Conservation (phyloP, 1,140 invertebrate genomes). For the Aphidius ervi region DNA sequence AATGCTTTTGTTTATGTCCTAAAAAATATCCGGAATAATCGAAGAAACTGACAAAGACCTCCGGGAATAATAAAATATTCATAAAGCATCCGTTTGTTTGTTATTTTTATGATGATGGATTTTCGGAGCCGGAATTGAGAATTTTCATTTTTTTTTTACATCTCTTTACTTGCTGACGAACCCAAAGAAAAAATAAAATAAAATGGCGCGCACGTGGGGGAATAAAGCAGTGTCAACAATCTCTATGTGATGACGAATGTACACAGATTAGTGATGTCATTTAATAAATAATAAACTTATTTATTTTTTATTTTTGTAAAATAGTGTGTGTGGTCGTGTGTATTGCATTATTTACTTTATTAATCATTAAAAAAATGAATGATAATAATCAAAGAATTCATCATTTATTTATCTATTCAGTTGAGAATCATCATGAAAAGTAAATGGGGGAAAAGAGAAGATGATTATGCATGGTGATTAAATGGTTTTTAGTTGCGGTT, state of each 20-base stretch:
- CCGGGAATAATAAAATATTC: conserved; percentile 1
- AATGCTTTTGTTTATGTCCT: no score
- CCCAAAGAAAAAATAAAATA: no score
- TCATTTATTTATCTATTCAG: no score
- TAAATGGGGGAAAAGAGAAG: no score
- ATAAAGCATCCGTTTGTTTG: conserved; percentile 3
- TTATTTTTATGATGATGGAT: conserved; percentile 9
- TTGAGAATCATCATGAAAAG: no score
- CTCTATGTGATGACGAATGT: not conserved
- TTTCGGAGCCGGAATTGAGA: not conserved
- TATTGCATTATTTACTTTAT: not conserved
- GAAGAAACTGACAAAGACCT: no score
- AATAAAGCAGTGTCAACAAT: not conserved
- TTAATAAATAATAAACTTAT: not conserved
- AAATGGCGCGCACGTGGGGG: conserved; percentile 2
- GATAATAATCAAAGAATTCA: no score
- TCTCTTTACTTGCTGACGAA: not conserved
- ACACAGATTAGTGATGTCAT: not conserved
- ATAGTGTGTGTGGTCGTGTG: not conserved
- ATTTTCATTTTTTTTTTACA: not conserved
- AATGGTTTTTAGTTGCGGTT: no score
- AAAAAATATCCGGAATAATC: no score
- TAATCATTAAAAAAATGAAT: no score
- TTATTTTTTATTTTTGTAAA: not conserved
- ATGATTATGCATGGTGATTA: no score